Evolutionary conservation across 2,797 vertebrate species (phyloP).

Genomic region (Ciconia nigra): DNA sequence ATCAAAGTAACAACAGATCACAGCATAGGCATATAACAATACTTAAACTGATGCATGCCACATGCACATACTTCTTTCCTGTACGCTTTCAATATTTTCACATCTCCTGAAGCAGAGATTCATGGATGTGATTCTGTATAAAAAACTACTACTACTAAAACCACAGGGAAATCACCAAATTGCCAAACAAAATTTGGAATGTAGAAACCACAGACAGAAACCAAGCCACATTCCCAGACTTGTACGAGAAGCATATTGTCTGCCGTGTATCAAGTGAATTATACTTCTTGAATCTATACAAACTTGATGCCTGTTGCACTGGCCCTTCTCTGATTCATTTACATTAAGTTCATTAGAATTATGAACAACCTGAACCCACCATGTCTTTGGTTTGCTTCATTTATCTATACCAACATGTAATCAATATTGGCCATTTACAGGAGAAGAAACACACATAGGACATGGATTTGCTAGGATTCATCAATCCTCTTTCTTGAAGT

Average conservation of each 20-base stretch:
- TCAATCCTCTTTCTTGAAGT: background rate
- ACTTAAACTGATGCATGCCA: background rate
- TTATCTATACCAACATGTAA: background rate
- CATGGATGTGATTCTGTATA: background rate
- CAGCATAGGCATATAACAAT: background rate
- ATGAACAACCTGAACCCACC: background rate
- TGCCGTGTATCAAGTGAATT: background rate
- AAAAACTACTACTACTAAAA: background rate
- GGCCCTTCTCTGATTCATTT: background rate
- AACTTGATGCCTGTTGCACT: background rate
- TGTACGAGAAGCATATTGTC: rapidly evolving
- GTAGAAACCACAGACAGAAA: background rate
- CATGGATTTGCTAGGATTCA: background rate
- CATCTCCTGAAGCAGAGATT: background rate
- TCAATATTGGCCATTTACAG: background rate
- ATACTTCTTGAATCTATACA: background rate
- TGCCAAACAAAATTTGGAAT: background rate
- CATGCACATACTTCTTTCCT: background rate
- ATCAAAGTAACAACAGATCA: background rate
- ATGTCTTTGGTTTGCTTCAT: background rate
- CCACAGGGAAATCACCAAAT: background rate
- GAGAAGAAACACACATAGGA: rapidly evolving
- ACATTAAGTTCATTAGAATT: background rate
- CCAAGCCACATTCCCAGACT: background rate
- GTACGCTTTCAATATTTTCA: background rate